phyloP scores from a whole-genome alignment of 1,140 invertebrate species.

The Listronotus bonariensis region DNA sequence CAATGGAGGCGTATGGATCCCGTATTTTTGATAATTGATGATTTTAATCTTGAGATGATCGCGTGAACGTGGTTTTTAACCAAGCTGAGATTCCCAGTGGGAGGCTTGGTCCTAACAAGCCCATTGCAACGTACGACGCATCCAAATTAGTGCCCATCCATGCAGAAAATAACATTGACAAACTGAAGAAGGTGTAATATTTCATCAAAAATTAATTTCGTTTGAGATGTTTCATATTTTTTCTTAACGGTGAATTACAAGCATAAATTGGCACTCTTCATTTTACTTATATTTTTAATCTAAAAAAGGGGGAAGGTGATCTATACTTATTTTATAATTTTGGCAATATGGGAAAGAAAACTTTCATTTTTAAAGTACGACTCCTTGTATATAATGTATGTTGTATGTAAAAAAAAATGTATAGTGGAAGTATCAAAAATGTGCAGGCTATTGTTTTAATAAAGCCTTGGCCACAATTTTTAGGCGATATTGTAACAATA shows the following conservation, averaged over 20 bases:
- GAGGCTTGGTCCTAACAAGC: constrained; percentile 8
- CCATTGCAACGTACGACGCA: background rate
- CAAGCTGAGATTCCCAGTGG: constrained; percentile 1
- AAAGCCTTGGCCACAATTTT: no score
- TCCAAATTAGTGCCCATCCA: background rate
- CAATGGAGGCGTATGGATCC: background rate
- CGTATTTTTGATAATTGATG: constrained; percentile 9
- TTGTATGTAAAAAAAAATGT: no score
- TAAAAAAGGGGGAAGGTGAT: no score
- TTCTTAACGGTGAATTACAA: background rate
- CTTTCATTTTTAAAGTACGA: no score
- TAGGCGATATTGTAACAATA: no score
- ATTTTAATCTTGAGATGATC: constrained; percentile 6
- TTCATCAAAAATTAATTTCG: constrained; percentile 5
- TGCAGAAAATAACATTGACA: constrained; percentile 7
- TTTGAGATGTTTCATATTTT: background rate
- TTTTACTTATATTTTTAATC: no score
- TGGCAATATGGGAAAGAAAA: no score
- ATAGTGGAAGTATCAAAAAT: no score
- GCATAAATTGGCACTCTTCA: no score
- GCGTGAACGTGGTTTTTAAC: constrained; percentile 1
- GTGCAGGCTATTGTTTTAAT: no score
- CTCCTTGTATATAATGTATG: no score
- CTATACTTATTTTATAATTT: no score
- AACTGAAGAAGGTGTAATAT: background rate